Evolutionary conservation across 1,140 invertebrate genomes (phyloP).

Genomic region (Leucophenga varia): DNA sequence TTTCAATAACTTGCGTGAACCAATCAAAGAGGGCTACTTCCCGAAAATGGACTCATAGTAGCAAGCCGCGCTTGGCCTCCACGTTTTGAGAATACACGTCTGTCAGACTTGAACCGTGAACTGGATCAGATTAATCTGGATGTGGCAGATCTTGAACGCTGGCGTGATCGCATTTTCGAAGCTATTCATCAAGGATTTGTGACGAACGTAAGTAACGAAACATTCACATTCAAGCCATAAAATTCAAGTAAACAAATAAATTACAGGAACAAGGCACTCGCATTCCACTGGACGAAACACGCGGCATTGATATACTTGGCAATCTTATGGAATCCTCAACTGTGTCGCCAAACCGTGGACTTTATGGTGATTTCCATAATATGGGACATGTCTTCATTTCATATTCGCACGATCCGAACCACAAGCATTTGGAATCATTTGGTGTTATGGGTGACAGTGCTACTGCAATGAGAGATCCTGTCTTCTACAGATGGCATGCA

Average conservation of each 20-base stretch:
- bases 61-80: constrained; percentile 67
- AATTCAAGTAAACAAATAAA: neutral
- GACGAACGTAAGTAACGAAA: constrained; percentile 57
- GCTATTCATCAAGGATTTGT: constrained; percentile 72
- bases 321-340: constrained; percentile 77
- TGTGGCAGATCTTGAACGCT: constrained; percentile 70
- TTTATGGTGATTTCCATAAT: constrained; percentile 76
- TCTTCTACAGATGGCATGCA: constrained; percentile 84
- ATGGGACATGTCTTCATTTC: constrained; percentile 68
- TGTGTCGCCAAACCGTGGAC: constrained; percentile 66
- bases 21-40: constrained; percentile 71
- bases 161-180: constrained; percentile 72
- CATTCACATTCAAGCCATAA: neutral
- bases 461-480: constrained; percentile 78
- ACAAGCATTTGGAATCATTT: constrained; percentile 68
- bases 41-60: constrained; percentile 70
- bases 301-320: constrained; percentile 77
- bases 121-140: constrained; percentile 68
- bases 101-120: constrained; percentile 68
- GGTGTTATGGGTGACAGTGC: constrained; percentile 71
- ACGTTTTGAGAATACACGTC: constrained; percentile 61
- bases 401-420: constrained; percentile 72
- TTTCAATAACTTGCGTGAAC: constrained; percentile 63
- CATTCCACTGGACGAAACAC: constrained; percentile 64
- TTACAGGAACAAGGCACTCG: constrained; percentile 58